Percentiles rank a stretch among this genome's conserved stretches.
Evolutionary conservation across 2,888 invertebrate species (phyloP).

Genomic region (Drosophila merina): DNA sequence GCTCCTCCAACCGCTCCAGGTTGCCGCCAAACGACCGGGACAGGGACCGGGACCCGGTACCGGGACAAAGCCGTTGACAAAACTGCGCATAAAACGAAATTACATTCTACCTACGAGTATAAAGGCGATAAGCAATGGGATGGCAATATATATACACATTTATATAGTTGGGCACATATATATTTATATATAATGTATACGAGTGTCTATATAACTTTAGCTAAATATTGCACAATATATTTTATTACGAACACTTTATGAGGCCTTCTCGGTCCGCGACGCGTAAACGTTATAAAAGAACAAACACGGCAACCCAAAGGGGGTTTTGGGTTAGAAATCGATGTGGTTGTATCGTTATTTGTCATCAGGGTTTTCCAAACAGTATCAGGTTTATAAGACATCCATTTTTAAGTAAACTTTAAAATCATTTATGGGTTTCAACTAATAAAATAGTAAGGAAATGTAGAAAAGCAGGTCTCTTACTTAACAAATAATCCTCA

Average conservation of each 20-base stretch:
- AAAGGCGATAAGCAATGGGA: constrained; percentile 45
- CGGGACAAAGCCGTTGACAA: constrained; percentile 68
- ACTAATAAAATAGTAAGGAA: neutral
- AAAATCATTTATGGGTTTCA: neutral
- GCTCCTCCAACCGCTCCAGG: constrained; percentile 21
- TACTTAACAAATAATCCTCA: too few species aligned
- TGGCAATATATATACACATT: constrained; percentile 31
- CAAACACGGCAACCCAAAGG: constrained; percentile 23
- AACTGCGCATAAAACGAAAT: constrained; percentile 74
- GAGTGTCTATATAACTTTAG: constrained; percentile 44
- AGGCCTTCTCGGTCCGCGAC: constrained; percentile 26
- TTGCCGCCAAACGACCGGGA: constrained; percentile 5
- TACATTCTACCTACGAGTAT: constrained; percentile 59
- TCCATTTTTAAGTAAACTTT: neutral
- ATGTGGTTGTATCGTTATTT: constrained; percentile 16
- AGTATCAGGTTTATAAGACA: too few species aligned
- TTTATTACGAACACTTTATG: constrained; percentile 69
- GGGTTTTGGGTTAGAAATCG: constrained; percentile 12
- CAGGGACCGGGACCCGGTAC: neutral
- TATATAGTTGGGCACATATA: constrained; percentile 15
- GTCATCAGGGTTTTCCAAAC: constrained; percentile 3
- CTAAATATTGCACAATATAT: constrained; percentile 62
- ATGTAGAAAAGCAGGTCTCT: too few species aligned
- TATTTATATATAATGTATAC: constrained; percentile 39
- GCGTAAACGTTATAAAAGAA: constrained; percentile 36